Evolutionary conservation across 2,797 vertebrate species (phyloP), one percentile per base, ranked within the genome.

Genomic region (Catostomus latipinnis): DNA sequence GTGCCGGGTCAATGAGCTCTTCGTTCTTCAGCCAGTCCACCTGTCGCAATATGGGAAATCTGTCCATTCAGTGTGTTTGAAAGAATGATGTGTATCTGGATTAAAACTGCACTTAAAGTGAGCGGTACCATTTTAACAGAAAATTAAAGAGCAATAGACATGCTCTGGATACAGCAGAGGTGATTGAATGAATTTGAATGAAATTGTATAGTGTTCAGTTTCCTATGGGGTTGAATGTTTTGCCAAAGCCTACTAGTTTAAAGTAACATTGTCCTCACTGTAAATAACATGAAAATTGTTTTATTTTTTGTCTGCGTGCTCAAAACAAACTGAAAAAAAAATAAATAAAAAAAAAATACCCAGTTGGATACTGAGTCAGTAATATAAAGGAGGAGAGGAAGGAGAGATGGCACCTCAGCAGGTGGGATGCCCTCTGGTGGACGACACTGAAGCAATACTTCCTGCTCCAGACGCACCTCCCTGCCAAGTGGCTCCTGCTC

Each of bases 11-110:
- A 0, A 99, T 97, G 80, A 95, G 74, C 0, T 98, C 97, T 83
- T 99, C 98, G 0, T 99, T 99, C 91, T 96, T 98, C 84, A 99
- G 90, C 98, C 98, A 99, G 82, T 99, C 98, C 87, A 99, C 98
- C 98, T 99, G 83, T 8, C 74, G n/a, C 34, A 76, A 52, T 54
- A 70, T 22, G 46, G 62, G 5, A 71, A 71, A 62, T 76, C 14
- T 16, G 50, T 71, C 4, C 56, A 13, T 71, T 70, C 34, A 71
- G 13, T 62, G 16, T 57, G 52, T 54, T 50, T 56, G 46, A 14
- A 46, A 71, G 2, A 60, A 34, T 53, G 11, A 66, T 71, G 43
- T 60, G 71, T n/a, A 76, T 34, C 10, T 49, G 34, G 48, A 57
- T 54, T 52, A 65, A 53, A 8, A 74, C 12, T 22, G 53, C 14